Conservation (phyloP, 2,797 vertebrate genomes). For the Myripristis jacobus region DNA sequence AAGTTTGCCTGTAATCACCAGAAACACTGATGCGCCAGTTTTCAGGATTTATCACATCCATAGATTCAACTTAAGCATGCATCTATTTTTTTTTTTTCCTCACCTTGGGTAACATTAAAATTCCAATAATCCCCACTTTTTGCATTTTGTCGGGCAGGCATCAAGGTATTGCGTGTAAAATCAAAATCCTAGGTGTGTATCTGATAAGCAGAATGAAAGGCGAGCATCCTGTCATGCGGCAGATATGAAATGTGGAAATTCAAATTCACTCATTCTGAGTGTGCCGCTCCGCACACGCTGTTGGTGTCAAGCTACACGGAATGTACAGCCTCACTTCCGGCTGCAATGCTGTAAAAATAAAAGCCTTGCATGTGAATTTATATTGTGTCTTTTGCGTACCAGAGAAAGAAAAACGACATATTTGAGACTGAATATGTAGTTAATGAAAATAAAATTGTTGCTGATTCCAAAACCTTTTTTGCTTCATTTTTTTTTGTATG, state of each 20-base stretch:
- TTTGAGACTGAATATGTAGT: too few species aligned
- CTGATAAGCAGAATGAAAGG: constrained; percentile 33
- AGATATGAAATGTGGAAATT: constrained; percentile 52
- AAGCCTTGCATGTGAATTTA: too few species aligned
- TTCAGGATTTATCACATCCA: background rate
- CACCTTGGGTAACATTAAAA: constrained; percentile 65
- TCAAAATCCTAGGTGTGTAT: constrained; percentile 20
- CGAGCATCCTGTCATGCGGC: constrained; percentile 42
- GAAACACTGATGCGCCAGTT: background rate
- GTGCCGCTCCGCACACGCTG: background rate
- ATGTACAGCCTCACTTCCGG: background rate
- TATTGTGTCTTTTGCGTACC: too few species aligned
- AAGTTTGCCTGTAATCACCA: constrained; percentile 69
- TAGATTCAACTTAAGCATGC: constrained; percentile 6
- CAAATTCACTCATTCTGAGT: constrained; percentile 26
- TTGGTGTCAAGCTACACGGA: background rate
- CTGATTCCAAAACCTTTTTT: fast-evolving
- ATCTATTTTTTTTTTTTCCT: constrained; percentile 33
- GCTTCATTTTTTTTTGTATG: too few species aligned
- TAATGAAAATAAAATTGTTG: too few species aligned
- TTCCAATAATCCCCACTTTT: constrained; percentile 63
- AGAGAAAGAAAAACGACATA: too few species aligned
- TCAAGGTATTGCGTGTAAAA: background rate
- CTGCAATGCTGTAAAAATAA: too few species aligned
- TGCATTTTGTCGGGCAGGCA: constrained; percentile 49